Conservation (phyloP, 92 coral and sea anemone species). For the Metridium senile region DNA sequence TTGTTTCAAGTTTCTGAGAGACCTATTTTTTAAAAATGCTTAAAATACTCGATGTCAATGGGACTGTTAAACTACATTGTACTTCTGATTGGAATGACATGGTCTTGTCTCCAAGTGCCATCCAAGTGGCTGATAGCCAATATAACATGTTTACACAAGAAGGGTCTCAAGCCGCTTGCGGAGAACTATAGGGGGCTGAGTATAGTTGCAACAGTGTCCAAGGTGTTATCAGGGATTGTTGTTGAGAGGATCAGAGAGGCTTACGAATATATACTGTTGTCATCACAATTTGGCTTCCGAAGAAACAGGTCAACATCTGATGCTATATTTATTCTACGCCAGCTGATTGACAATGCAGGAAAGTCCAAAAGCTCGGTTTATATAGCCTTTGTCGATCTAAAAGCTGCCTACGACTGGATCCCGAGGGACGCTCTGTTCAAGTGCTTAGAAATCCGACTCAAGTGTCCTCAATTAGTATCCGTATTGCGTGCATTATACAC, state of each 20-base stretch:
- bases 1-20: too few species aligned
- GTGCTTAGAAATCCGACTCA: not conserved
- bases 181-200: slow-evolving; percentile 20
- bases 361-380: slow-evolving; percentile 2
- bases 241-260: slow-evolving; percentile 9
- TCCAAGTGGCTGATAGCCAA: slow-evolving; percentile 4
- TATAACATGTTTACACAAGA: slow-evolving; percentile 30
- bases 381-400: slow-evolving; percentile 11
- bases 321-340: slow-evolving; percentile 16
- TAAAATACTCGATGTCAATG: too few species aligned
- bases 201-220: slow-evolving; percentile 10
- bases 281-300: slow-evolving; percentile 23
- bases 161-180: slow-evolving; percentile 11
- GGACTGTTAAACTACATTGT: not conserved
- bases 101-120: not conserved
- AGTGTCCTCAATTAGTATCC: not conserved
- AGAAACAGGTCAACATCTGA: slow-evolving; percentile 19
- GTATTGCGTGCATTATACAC: not conserved
- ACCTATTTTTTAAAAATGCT: not conserved
- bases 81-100: not conserved
- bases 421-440: slow-evolving; percentile 17
- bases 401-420: slow-evolving; percentile 45
- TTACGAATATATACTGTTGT: not conserved
- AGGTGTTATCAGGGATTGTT: not conserved
- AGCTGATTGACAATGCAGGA: slow-evolving; percentile 10